These are phyloP conservation scores for Ciconia maguari DNA, from an alignment of 2,113 vertebrate species.

Conservation along the genomic window DNA sequence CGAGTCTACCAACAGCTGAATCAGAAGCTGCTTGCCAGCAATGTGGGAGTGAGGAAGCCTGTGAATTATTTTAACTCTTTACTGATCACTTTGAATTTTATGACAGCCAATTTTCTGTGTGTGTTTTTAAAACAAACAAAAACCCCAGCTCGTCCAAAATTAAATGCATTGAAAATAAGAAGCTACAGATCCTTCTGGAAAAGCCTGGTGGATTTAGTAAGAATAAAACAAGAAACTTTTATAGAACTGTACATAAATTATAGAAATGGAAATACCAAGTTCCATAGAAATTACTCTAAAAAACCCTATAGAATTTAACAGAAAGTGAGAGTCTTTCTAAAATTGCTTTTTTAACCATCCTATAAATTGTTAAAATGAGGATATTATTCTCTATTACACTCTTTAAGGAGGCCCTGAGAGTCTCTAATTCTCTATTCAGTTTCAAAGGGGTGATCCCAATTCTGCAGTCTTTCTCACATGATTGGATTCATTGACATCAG, in stretches of 20 bases:
- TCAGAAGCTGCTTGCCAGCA: background rate
- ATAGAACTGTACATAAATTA: background rate
- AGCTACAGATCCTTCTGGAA: background rate
- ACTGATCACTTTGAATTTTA: background rate
- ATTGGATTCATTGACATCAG: background rate
- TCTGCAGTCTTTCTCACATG: background rate
- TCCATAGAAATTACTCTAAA: background rate
- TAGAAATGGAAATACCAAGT: background rate
- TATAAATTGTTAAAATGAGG: background rate
- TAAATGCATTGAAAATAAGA: background rate
- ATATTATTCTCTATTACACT: background rate
- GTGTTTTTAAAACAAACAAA: background rate
- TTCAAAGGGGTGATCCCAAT: background rate
- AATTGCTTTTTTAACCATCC: background rate
- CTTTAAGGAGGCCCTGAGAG: background rate
- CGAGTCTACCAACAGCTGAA: background rate
- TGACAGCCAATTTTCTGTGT: background rate
- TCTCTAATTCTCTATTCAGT: background rate
- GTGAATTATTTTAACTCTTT: constrained; percentile 1
- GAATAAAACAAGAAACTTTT: background rate
- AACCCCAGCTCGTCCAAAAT: background rate
- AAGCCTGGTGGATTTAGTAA: background rate
- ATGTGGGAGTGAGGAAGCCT: background rate
- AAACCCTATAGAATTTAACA: background rate
- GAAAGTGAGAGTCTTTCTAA: background rate